Conservation (phyloP, 2,797 vertebrate species). For the Tarsius wallacei region DNA sequence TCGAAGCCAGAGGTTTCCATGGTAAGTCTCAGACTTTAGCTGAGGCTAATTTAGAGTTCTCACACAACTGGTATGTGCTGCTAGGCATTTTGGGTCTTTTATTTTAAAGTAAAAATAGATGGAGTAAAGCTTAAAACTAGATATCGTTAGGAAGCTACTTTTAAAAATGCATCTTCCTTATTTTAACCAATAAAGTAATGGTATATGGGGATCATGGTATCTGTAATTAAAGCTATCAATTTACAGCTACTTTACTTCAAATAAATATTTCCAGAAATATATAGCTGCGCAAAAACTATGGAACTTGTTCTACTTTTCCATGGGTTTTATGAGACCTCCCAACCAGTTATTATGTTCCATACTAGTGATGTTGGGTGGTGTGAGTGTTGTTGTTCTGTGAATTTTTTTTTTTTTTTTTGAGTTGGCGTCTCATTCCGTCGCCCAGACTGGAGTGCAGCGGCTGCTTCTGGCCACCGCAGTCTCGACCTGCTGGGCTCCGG, state of each 20-base stretch:
- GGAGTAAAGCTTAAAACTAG: conserved; percentile 40
- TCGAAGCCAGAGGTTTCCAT: conserved; percentile 51
- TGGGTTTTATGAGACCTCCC: background rate
- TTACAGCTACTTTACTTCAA: conserved; percentile 32
- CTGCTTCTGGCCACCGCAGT: too few relatives aligned
- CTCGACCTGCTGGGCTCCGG: too few relatives aligned
- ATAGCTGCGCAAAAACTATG: background rate
- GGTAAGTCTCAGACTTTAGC: conserved; percentile 65
- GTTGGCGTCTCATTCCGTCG: too few relatives aligned
- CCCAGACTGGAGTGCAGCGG: too few relatives aligned
- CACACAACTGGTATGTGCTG: background rate
- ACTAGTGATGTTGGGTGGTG: background rate
- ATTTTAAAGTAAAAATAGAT: conserved; percentile 48
- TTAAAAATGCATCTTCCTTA: conserved; percentile 10
- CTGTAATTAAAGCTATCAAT: background rate
- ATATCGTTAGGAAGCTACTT: conserved; percentile 11
- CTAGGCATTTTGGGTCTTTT: conserved; percentile 46
- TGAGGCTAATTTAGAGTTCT: conserved; percentile 73
- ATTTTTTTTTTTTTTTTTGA: too few relatives aligned
- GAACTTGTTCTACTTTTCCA: background rate
- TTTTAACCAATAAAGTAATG: conserved; percentile 58
- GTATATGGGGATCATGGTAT: background rate
- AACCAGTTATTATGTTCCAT: background rate
- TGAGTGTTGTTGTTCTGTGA: too few relatives aligned
- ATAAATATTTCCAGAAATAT: conserved; percentile 49